Evolutionary conservation across 2,888 invertebrate genomes (phyloP).

Genomic region (Eilema griseolum): DNA sequence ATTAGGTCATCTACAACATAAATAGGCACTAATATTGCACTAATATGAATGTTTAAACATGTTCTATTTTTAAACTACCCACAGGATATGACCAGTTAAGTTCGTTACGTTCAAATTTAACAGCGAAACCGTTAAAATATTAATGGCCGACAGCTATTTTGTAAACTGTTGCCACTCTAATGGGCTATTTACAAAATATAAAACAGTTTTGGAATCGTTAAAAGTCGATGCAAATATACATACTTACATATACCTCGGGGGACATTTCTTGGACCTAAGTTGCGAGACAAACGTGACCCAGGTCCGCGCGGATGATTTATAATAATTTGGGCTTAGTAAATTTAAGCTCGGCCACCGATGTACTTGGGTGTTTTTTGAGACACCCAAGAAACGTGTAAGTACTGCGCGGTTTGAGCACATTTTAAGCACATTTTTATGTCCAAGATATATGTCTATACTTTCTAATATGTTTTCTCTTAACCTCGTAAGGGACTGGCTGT

Average conservation of each 20-base stretch:
- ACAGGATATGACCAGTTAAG: constrained; percentile 62
- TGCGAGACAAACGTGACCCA: too few species aligned
- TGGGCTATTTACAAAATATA: constrained; percentile 77
- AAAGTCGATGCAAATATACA: constrained; percentile 53
- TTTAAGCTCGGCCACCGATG: too few species aligned
- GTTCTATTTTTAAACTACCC: constrained; percentile 48
- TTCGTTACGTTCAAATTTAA: constrained; percentile 56
- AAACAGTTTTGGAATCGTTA: constrained; percentile 63
- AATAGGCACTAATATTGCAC: constrained; percentile 14
- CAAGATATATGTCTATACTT: too few species aligned
- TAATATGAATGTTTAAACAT: constrained; percentile 18
- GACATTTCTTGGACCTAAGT: too few species aligned
- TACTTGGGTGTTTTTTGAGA: too few species aligned
- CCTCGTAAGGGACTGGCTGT: constrained; percentile 18
- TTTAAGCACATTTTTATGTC: too few species aligned
- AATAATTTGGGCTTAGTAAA: too few species aligned
- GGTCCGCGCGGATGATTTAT: too few species aligned
- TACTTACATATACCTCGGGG: too few species aligned
- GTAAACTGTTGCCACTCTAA: constrained; percentile 61
- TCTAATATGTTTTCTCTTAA: constrained; percentile 34
- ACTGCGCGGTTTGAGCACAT: too few species aligned
- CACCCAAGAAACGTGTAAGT: too few species aligned
- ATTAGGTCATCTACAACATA: constrained; percentile 33
- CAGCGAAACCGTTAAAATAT: constrained; percentile 62
- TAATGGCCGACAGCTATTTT: constrained; percentile 62